A percentile compares a stretch with the other conserved stretches of the same genome.
These are phyloP conservation scores for Ochotona curzoniae DNA, from an alignment of 2,113 vertebrate species.

Conservation along the genomic window DNA sequence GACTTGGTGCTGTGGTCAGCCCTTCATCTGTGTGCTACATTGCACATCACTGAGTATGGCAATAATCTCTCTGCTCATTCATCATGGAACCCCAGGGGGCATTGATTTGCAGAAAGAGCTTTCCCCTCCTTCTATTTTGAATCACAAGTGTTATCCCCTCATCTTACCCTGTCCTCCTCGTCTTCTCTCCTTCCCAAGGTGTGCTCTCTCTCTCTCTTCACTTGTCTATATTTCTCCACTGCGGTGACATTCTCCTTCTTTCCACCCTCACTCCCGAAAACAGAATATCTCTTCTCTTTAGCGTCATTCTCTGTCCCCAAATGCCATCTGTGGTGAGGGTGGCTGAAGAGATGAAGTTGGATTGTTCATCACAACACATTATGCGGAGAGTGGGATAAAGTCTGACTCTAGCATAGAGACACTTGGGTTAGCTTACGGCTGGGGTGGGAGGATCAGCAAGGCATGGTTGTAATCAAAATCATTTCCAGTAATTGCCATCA, in stretches of 20 bases:
- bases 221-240: background rate
- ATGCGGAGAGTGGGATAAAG: background rate
- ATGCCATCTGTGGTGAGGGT: background rate
- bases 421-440: background rate
- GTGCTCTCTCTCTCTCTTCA: background rate
- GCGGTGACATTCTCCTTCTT: background rate
- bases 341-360: background rate
- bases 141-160: background rate
- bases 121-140: background rate
- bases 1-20: background rate
- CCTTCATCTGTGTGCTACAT: slow-evolving; percentile 5
- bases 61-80: background rate
- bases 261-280: background rate
- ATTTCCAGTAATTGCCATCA: background rate
- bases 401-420: background rate
- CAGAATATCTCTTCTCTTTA: background rate
- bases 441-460: background rate
- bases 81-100: background rate
- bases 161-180: background rate
- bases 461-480: background rate
- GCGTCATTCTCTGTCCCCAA: background rate
- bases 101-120: background rate
- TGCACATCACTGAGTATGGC: background rate
- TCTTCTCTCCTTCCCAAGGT: background rate
- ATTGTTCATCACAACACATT: background rate